Percentiles rank a stretch among this genome's conserved stretches.
phyloP scores from a whole-genome alignment of 1,140 invertebrate genomes.

The Psix sp. region DNA sequence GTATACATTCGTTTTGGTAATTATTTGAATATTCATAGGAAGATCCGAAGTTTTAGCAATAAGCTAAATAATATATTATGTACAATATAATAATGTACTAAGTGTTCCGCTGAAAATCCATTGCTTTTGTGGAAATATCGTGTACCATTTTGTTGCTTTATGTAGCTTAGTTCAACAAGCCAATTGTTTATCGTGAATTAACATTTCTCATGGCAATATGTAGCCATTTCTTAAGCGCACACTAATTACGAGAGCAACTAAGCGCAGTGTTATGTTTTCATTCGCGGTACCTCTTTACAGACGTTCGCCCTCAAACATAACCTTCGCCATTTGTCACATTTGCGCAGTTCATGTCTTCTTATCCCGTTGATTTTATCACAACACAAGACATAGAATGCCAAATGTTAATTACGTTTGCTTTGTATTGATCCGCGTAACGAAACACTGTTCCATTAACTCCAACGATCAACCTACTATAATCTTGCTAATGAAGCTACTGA shows the following conservation, averaged over 20 bases:
- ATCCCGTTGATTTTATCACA: slow-evolving; percentile 29
- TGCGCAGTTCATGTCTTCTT: slow-evolving; percentile 37
- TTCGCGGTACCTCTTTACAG: slow-evolving; percentile 27
- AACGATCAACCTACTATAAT: slow-evolving; percentile 47
- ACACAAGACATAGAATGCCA: slow-evolving; percentile 36
- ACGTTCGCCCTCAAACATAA: slow-evolving; percentile 37
- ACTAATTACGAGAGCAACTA: slow-evolving; percentile 17
- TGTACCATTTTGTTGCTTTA: too few relatives aligned
- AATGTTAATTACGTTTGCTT: slow-evolving; percentile 57
- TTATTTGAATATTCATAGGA: too few relatives aligned
- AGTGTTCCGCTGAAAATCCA: too few relatives aligned
- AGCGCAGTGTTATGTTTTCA: slow-evolving; percentile 55
- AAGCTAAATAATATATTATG: too few relatives aligned
- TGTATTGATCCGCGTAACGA: slow-evolving; percentile 30
- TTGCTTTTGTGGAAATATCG: too few relatives aligned
- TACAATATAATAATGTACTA: too few relatives aligned
- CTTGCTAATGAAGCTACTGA: slow-evolving; percentile 41
- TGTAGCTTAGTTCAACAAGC: not conserved
- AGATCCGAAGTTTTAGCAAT: too few relatives aligned
- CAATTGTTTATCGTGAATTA: slow-evolving; percentile 22
- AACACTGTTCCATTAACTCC: slow-evolving; percentile 47
- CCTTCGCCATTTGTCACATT: slow-evolving; percentile 40
- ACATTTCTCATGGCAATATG: slow-evolving; percentile 22
- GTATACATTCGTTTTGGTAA: too few relatives aligned
- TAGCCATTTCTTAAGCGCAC: slow-evolving; percentile 63